These are phyloP conservation scores for Muscina levida DNA, from an alignment of 2,888 invertebrate species.

Conservation along the genomic window DNA sequence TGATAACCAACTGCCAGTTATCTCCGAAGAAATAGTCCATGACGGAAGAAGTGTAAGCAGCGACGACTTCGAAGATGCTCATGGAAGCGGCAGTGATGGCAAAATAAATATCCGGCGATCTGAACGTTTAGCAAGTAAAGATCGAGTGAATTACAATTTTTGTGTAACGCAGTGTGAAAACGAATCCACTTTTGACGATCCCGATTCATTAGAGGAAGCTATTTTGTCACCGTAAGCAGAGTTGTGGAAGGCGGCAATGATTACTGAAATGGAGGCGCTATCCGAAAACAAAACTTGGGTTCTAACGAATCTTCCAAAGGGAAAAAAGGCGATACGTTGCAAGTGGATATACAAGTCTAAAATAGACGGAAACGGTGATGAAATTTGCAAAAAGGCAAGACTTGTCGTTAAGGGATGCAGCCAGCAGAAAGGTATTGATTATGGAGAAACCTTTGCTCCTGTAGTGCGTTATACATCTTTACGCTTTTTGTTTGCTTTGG, in stretches of 20 bases:
- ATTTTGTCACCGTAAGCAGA: slow-evolving; percentile 38
- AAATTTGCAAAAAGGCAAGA: slow-evolving; percentile 26
- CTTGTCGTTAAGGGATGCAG: slow-evolving; percentile 33
- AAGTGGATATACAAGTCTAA: slow-evolving; percentile 38
- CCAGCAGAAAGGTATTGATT: slow-evolving; percentile 33
- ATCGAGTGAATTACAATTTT: slow-evolving; percentile 1
- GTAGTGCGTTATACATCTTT: slow-evolving; percentile 38
- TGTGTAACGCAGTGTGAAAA: too few species aligned
- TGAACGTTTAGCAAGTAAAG: not conserved
- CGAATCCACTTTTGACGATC: slow-evolving; percentile 26
- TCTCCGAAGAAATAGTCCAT: too few species aligned
- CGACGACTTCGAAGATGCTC: too few species aligned
- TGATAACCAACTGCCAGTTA: too few species aligned
- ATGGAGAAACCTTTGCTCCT: slow-evolving; percentile 37
- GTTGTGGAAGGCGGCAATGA: slow-evolving; percentile 34
- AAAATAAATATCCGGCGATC: not conserved
- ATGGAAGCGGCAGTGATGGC: too few species aligned
- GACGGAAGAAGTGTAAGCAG: too few species aligned
- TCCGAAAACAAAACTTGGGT: slow-evolving; percentile 27
- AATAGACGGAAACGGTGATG: not conserved
- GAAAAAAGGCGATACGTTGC: slow-evolving; percentile 20
- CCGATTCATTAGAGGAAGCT: slow-evolving; percentile 44
- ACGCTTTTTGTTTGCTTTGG: slow-evolving; percentile 42
- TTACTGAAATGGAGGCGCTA: slow-evolving; percentile 26
- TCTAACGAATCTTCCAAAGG: slow-evolving; percentile 22